Conservation (phyloP, 2,113 vertebrate genomes). For the Boleophthalmus pectinirostris region DNA sequence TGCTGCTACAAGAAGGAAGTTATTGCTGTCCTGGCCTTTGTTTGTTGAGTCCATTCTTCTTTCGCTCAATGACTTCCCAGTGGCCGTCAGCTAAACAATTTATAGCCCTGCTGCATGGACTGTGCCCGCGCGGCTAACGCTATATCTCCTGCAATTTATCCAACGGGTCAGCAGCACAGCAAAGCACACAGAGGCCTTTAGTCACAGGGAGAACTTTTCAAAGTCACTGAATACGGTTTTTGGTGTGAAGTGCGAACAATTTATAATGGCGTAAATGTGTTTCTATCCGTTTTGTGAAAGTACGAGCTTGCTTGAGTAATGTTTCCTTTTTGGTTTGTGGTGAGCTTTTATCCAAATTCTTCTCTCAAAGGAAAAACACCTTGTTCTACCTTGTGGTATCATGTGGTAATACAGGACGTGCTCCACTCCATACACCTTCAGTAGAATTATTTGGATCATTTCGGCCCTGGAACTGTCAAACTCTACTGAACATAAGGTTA, state of each 20-base stretch:
- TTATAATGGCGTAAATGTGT: background rate
- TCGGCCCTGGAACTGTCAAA: too few relatives aligned
- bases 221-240: background rate
- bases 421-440: too few relatives aligned
- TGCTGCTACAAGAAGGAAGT: conserved; percentile 31
- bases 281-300: too few relatives aligned
- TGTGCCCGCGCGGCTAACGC: conserved; percentile 35
- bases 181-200: conserved; percentile 16
- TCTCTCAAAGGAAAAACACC: too few relatives aligned
- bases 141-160: conserved; percentile 37
- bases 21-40: conserved; percentile 43
- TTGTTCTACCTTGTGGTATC: too few relatives aligned
- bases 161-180: conserved; percentile 34
- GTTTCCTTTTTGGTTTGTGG: too few relatives aligned
- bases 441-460: too few relatives aligned
- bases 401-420: too few relatives aligned
- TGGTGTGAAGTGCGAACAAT: too few relatives aligned
- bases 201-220: background rate
- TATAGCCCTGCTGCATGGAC: conserved; percentile 36
- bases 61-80: conserved; percentile 29
- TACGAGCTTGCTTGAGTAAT: too few relatives aligned
- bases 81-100: conserved; percentile 48
- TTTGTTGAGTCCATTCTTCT: conserved; percentile 38
- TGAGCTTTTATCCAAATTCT: too few relatives aligned
- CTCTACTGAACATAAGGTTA: too few relatives aligned